These are phyloP conservation scores for Heterodera schachtii DNA, from an alignment of 1,140 invertebrate genomes.

Conservation along the genomic window DNA sequence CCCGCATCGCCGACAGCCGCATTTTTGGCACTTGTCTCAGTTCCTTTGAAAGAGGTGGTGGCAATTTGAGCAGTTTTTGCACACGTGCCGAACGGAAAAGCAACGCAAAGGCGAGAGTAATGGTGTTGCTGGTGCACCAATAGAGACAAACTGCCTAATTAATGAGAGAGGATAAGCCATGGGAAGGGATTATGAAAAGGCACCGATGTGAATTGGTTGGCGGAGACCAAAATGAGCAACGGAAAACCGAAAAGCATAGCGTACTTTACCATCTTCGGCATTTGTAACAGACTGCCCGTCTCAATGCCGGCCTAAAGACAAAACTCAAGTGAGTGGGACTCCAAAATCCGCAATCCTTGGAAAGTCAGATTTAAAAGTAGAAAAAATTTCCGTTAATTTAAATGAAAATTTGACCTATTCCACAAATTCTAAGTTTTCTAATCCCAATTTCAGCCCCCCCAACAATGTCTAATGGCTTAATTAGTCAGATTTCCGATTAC, in stretches of 20 bases:
- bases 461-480: too few species aligned
- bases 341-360: too few species aligned
- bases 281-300: conserved; percentile 40
- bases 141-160: conserved; percentile 82
- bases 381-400: too few species aligned
- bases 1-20: neutral
- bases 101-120: conserved; percentile 81
- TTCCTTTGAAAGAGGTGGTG: conserved; percentile 57
- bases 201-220: conserved; percentile 83
- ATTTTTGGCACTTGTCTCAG: neutral
- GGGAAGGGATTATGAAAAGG: conserved; percentile 66
- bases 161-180: conserved; percentile 16
- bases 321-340: conserved; percentile 12
- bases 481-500: too few species aligned
- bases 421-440: too few species aligned
- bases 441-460: too few species aligned
- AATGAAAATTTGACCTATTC: too few species aligned
- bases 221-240: conserved; percentile 81
- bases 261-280: conserved; percentile 50
- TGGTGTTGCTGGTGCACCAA: conserved; percentile 85
- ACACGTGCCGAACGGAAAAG: conserved; percentile 78
- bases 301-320: conserved; percentile 50
- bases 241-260: conserved; percentile 71
- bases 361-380: too few species aligned
- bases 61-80: conserved; percentile 79